Evolutionary conservation across 2,113 vertebrate species (phyloP), one percentile per base, ranked within the genome.

Genomic region (Leucopsar rothschildi): DNA sequence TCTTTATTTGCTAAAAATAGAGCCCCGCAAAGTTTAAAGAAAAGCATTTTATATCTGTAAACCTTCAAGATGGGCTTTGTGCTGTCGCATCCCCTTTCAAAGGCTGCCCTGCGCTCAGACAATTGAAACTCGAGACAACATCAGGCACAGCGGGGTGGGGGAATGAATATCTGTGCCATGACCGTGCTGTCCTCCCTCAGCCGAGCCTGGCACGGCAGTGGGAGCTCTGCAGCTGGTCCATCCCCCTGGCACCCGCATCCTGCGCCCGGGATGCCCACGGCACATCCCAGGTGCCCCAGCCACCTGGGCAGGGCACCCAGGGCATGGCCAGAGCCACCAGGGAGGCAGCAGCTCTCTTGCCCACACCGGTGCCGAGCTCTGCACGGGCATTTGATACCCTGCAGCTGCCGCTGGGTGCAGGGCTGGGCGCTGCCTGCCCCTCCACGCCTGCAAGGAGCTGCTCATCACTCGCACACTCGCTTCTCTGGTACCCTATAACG

Each of bases 1-100:
- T 97, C 96, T 96, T 97, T 91, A 80, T 94, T 95, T 70, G 84
- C 97, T 97, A 97, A 96, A 97, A 95, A 97, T 97, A 97, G 97
- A 84, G 71, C 5, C 86, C 71, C 10, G 2, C 72, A 71, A 91
- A 92, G 97, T 92, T 83, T 84, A 90, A 86, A 82, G 93, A 96
- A 96, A 96, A 96, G 93, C 75, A 5, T 81, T 91, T 95, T 91
- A 23, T 88, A 40, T 49, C 91, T 86, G 90, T 73, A 94, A 94
- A 92, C 90, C 85, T 95, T 88, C 92, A 55, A 92, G 91, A 75
- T 69, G 91, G 79, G 65, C 85, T 82, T 78, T 73, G 83, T 75
- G 88, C 55, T 71, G 91, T 39, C n/a, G 5, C 49, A 6, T 93
- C 90, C 61, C 60, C 90, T 97, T 96, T 95, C 95, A 82, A 86